These are phyloP conservation scores for Eciton burchellii DNA, from an alignment of 1,140 invertebrate species.

Conservation along the genomic window DNA sequence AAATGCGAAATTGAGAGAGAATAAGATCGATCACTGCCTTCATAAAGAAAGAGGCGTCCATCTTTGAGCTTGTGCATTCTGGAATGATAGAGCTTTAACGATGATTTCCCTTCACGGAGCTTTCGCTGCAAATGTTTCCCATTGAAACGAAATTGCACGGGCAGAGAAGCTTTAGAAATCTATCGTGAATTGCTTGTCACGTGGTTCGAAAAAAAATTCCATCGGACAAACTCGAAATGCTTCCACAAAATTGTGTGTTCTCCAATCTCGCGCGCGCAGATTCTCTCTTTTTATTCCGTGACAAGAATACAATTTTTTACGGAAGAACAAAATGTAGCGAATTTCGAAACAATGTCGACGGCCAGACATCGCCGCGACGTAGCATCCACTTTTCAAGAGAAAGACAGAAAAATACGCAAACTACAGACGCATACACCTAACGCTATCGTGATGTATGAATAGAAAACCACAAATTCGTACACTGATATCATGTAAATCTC, in stretches of 20 bases:
- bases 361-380: not conserved
- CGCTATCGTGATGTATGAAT: no score
- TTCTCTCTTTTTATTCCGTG: not conserved
- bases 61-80: slow-evolving; percentile 47
- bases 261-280: slow-evolving; percentile 2
- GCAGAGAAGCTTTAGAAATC: slow-evolving; percentile 13
- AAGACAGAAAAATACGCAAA: not conserved
- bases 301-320: slow-evolving; percentile 22
- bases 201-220: not conserved
- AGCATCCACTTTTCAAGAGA: not conserved
- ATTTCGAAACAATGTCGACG: not conserved
- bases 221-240: not conserved
- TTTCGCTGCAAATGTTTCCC: slow-evolving; percentile 42
- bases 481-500: no score
- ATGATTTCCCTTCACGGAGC: slow-evolving; percentile 53
- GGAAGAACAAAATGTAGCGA: not conserved
- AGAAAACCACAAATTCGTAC: no score
- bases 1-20: slow-evolving; percentile 59
- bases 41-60: slow-evolving; percentile 19
- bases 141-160: slow-evolving; percentile 26
- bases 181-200: slow-evolving; percentile 50
- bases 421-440: no score
- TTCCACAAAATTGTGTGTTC: not conserved
- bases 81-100: slow-evolving; percentile 63
- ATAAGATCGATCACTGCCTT: slow-evolving; percentile 53